Percentiles rank a stretch among this genome's conserved stretches.
Conservation (phyloP, 2,888 invertebrate genomes). For the Hololepta plana region DNA sequence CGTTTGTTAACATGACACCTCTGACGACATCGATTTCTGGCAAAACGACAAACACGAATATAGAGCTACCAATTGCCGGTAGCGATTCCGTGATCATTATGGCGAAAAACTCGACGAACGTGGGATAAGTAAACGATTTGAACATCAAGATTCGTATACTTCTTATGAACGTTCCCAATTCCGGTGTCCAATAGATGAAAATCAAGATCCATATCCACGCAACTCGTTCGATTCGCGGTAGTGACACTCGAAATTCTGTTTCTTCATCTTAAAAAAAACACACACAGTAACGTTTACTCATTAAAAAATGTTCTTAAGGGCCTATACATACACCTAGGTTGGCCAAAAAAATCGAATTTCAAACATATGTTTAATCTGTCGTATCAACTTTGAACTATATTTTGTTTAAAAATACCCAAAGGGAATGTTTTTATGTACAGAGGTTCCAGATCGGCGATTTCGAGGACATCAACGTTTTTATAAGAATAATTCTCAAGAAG, state of each 20-base stretch:
- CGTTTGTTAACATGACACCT: constrained; percentile 70
- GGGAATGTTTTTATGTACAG: background rate
- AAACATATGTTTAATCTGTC: no score
- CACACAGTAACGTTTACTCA: constrained; percentile 17
- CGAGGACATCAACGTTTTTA: no score
- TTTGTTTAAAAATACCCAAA: no score
- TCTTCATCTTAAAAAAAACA: constrained; percentile 32
- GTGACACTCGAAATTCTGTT: constrained; percentile 39
- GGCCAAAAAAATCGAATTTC: no score
- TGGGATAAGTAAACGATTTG: constrained; percentile 44
- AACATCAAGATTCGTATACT: constrained; percentile 54
- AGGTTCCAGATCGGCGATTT: no score
- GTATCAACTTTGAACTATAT: no score
- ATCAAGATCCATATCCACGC: constrained; percentile 69
- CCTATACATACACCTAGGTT: no score
- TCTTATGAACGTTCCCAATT: constrained; percentile 52
- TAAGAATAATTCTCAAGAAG: no score
- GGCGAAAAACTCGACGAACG: constrained; percentile 32
- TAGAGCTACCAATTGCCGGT: constrained; percentile 57
- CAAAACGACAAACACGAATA: constrained; percentile 56
- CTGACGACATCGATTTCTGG: constrained; percentile 59
- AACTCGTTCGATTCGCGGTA: constrained; percentile 45
- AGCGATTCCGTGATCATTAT: constrained; percentile 57
- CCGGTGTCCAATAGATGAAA: constrained; percentile 58
- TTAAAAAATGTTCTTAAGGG: constrained; percentile 3